These are phyloP conservation scores for Zaprionus lineosus DNA, from an alignment of 2,888 invertebrate species.

Conservation along the genomic window DNA sequence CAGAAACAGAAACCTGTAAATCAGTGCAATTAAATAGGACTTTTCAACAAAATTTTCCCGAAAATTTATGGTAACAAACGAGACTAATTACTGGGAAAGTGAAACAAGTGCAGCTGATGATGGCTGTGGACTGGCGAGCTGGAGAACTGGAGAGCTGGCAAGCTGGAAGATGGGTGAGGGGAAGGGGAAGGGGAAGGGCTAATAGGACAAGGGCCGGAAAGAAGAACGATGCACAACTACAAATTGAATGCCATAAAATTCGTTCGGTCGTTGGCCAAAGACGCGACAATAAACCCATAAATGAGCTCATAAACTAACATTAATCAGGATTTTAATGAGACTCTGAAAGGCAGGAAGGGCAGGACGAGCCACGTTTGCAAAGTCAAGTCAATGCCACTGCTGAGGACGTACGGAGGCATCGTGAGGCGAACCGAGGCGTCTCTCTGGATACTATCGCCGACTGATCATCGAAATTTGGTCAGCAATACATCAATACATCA, in stretches of 20 bases:
- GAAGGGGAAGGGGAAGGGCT: slow-evolving; percentile 1
- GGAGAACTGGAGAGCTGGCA: not conserved
- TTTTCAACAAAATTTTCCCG: slow-evolving; percentile 65
- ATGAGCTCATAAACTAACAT: slow-evolving; percentile 44
- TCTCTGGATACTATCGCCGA: slow-evolving; percentile 37
- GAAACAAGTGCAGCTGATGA: slow-evolving; percentile 45
- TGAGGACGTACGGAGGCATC: no score
- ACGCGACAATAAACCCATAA: slow-evolving; percentile 46
- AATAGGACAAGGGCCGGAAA: slow-evolving; percentile 5
- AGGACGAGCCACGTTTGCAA: no score
- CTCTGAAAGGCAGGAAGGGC: no score
- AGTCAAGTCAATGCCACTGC: no score
- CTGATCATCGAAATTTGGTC: slow-evolving; percentile 50
- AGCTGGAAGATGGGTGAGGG: not conserved
- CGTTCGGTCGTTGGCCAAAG: slow-evolving; percentile 30
- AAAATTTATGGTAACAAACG: slow-evolving; percentile 75
- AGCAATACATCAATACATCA: slow-evolving; percentile 66
- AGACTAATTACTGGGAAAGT: slow-evolving; percentile 56
- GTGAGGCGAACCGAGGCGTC: slow-evolving; percentile 20
- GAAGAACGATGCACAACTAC: slow-evolving; percentile 17
- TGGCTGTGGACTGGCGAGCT: not conserved
- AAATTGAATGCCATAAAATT: slow-evolving; percentile 43
- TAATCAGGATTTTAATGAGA: slow-evolving; percentile 61
- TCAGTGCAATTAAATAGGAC: slow-evolving; percentile 74
- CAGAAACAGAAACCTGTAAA: slow-evolving; percentile 59